phyloP scores from a whole-genome alignment of 2,888 invertebrate species.

The Ormyrus nitidulus region DNA sequence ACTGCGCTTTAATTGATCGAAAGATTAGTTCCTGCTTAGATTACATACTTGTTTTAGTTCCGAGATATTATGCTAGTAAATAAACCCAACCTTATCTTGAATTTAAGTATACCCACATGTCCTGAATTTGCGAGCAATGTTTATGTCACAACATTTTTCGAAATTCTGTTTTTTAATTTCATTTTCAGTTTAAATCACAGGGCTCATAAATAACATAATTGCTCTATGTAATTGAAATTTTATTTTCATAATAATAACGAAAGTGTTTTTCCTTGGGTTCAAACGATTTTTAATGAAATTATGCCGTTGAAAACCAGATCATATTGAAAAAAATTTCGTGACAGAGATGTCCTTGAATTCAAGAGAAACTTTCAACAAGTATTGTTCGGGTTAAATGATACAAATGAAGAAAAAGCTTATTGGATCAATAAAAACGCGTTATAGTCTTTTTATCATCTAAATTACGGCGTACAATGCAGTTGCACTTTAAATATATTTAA shows the following conservation, averaged over 20 bases:
- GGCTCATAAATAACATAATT: too few relatives aligned
- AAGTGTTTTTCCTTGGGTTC: too few relatives aligned
- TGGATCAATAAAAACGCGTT: neutral
- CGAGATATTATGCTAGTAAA: too few relatives aligned
- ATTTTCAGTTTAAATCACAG: too few relatives aligned
- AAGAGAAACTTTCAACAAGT: slow-evolving; percentile 27
- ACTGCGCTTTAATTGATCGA: slow-evolving; percentile 19
- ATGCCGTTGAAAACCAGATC: slow-evolving; percentile 19
- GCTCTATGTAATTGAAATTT: too few relatives aligned
- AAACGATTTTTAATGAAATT: neutral
- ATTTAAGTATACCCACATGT: neutral
- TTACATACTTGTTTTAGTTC: neutral
- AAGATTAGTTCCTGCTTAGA: slow-evolving; percentile 27
- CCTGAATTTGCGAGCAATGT: neutral
- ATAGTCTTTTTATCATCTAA: too few relatives aligned
- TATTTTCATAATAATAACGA: too few relatives aligned
- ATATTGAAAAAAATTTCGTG: slow-evolving; percentile 2
- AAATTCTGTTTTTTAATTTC: too few relatives aligned
- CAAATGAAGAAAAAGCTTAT: slow-evolving; percentile 2
- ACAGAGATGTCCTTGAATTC: slow-evolving; percentile 16
- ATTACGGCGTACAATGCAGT: too few relatives aligned
- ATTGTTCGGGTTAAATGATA: slow-evolving; percentile 8
- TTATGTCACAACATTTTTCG: too few relatives aligned
- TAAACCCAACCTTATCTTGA: slow-evolving; percentile 7
- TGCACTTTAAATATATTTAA: too few relatives aligned